Base-by-base conservation (phyloP, 2,888 invertebrate species). In the Caenorhabditis virilis region DNA sequence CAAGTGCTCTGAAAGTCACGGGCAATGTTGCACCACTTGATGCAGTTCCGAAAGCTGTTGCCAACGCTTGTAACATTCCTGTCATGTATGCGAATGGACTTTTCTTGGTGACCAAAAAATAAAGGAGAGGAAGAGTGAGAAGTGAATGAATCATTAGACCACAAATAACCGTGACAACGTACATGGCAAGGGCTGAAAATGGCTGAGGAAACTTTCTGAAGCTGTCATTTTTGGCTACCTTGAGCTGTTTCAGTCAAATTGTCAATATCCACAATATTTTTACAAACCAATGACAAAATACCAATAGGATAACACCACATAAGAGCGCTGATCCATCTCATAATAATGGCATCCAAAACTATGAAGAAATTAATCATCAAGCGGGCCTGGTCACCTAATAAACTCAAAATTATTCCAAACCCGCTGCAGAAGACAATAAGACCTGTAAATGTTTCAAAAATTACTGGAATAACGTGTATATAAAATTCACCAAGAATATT, bases 21-120 rank as follows among this genome's bases (percentile, higher is more conserved):
- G 97, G 95, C 88, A 98, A 91, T 0, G 95, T 95, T 2, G 97
- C 97, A 22, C 82, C 82, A 55, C 80, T 81, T 27, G 95, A 95
- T 20, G 94, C 92, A 25, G 95, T 95, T 76, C 94, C 95, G 84
- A 95, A 95, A 38, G 95, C 95, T 0, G 95, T 95, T 4, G 92
- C 91, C 85, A 94, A 87, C 18, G 95, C 94, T 80, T 93, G 92
- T 5, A 91, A 90, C 88, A 93, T 89, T 36, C 81, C 82, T 7
- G 80, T 82, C 76, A 82, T 78, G 54, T 78, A 82, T 18, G 77
- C 72, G 55, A 82, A 83, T 9, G 82, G 82, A 18, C 74, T 77
- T 69, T 89, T 90, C 41, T 79, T 83, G 6, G 81, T 91, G 38
- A 90, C 88, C 68, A 92, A 77, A 74, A 92, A 90, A 86, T 91